Conservation (phyloP, 2,797 vertebrate genomes). For the Cyclura pinguis region DNA sequence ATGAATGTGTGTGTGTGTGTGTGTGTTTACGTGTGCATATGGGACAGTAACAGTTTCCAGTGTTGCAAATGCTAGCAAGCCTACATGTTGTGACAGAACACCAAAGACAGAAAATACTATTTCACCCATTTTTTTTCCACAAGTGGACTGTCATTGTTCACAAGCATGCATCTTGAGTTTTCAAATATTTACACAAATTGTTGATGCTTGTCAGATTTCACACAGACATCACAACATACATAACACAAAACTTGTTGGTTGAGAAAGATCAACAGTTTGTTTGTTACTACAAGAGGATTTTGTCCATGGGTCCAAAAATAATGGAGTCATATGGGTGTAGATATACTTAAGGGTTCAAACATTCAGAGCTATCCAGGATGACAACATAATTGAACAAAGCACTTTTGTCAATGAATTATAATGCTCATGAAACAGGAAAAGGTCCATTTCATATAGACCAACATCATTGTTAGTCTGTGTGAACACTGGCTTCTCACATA, state of each 20-base stretch:
- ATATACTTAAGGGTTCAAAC: neutral
- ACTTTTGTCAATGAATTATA: conserved; percentile 53
- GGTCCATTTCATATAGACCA: conserved; percentile 40
- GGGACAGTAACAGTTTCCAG: neutral
- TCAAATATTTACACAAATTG: neutral
- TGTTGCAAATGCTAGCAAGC: neutral
- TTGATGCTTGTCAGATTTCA: neutral
- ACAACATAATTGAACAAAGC: conserved; percentile 54
- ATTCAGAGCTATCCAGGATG: neutral
- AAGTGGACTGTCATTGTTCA: neutral
- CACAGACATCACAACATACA: neutral
- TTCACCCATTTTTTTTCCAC: neutral
- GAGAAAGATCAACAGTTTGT: neutral
- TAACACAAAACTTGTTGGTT: neutral
- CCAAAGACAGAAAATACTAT: neutral
- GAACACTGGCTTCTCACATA: conserved; percentile 50
- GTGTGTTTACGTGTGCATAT: neutral
- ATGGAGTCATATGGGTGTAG: neutral
- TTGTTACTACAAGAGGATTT: neutral
- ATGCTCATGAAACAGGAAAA: conserved; percentile 42
- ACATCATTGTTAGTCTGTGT: conserved; percentile 26
- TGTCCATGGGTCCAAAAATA: neutral
- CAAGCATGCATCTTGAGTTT: neutral
- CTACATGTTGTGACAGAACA: neutral
- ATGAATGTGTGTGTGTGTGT: too few species aligned